phyloP scores from a whole-genome alignment of 2,888 invertebrate species.

The Zele albiditarsus region DNA sequence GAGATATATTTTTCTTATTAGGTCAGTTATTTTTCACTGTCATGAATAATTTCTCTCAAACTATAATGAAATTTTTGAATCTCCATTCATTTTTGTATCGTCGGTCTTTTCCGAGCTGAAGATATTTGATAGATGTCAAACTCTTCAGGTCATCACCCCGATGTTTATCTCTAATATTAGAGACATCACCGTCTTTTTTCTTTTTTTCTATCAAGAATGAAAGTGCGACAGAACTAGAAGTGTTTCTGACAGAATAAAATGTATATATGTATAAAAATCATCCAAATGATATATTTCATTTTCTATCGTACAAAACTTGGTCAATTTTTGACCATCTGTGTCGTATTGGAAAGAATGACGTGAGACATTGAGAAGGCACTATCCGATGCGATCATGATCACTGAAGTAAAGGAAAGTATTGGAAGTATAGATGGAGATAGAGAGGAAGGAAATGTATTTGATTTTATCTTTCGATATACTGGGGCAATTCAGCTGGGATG shows the following conservation, averaged over 20 bases:
- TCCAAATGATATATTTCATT: slow-evolving; percentile 31
- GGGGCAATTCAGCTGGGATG: background rate
- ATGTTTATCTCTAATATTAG: too few relatives aligned
- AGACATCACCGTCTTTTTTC: background rate
- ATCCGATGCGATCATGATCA: slow-evolving; percentile 29
- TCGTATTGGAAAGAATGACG: slow-evolving; percentile 21
- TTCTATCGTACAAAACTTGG: slow-evolving; percentile 30
- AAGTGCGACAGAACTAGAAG: background rate
- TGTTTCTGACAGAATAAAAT: background rate
- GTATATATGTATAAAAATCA: slow-evolving; percentile 22
- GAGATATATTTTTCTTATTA: too few relatives aligned
- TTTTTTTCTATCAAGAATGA: background rate
- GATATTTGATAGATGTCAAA: too few relatives aligned
- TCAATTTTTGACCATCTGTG: slow-evolving; percentile 32
- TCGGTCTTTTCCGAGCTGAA: too few relatives aligned
- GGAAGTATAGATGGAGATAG: background rate
- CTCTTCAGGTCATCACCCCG: too few relatives aligned
- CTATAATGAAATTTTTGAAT: too few relatives aligned
- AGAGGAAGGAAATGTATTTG: slow-evolving; percentile 17
- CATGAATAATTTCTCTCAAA: background rate
- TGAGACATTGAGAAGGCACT: slow-evolving; percentile 32
- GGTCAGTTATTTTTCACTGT: too few relatives aligned
- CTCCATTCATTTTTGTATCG: too few relatives aligned
- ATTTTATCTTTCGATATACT: slow-evolving; percentile 24
- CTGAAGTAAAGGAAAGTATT: background rate